These are phyloP conservation scores for Acyrthosiphon pisum DNA, from an alignment of 1,140 invertebrate genomes.

Conservation along the genomic window DNA sequence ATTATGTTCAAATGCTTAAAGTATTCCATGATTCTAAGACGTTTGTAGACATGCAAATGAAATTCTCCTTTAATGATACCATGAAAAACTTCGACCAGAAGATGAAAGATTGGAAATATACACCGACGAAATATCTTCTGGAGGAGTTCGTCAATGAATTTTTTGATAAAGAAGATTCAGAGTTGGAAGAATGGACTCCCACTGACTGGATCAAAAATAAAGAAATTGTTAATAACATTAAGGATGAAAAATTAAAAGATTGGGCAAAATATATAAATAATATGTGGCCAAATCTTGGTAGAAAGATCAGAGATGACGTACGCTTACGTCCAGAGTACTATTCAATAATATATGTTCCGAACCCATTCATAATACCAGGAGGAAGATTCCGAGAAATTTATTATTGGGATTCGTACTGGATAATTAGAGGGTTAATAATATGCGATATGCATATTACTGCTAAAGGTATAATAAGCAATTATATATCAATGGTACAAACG, in stretches of 20 bases:
- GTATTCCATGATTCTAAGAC: conserved; percentile 85
- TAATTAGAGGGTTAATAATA: conserved; percentile 81
- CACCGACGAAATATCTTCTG: conserved; percentile 67
- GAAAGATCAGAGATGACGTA: conserved; percentile 84
- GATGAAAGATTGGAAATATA: conserved; percentile 63
- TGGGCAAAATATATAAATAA: conserved; percentile 75
- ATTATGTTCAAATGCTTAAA: conserved; percentile 75
- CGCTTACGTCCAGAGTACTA: conserved; percentile 73
- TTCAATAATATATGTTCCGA: conserved; percentile 86
- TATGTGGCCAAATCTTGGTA: conserved; percentile 83
- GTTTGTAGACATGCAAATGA: conserved; percentile 86
- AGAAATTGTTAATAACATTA: too few relatives aligned
- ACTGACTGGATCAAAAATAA: conserved; percentile 84
- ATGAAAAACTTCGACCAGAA: too few relatives aligned
- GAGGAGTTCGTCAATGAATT: conserved; percentile 72
- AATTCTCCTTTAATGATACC: conserved; percentile 64
- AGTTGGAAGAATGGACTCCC: conserved; percentile 79
- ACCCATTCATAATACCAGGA: conserved; percentile 91
- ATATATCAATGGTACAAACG: conserved; percentile 76
- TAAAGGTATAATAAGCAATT: conserved; percentile 82
- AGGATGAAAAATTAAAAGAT: conserved; percentile 72
- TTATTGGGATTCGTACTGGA: conserved; percentile 97
- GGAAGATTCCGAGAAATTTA: conserved; percentile 92
- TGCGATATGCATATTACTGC: conserved; percentile 85
- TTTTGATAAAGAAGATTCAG: conserved; percentile 77